Evolutionary conservation across 2,113 vertebrate species (phyloP), one percentile per base, ranked within the genome.

Genomic region (Cyphomyrus plagiostoma): DNA sequence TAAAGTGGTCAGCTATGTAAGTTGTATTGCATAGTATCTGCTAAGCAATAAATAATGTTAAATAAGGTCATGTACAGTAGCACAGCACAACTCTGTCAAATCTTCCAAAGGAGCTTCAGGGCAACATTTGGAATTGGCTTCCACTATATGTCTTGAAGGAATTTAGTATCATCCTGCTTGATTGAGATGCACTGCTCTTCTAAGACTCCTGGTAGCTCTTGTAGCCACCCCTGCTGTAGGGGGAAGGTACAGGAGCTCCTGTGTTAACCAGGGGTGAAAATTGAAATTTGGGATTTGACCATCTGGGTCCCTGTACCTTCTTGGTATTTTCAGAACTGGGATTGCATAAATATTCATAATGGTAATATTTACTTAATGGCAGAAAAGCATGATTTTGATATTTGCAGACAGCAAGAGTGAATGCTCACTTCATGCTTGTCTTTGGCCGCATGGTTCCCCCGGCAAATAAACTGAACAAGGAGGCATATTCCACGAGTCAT

Each of bases 1-100:
- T 53, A 53, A 86, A 86, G 82, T 48, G 48, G 82, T 84, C 82
- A 84, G 82, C 49, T 87, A 53, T 84, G 45, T 84, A 84, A 23
- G 45, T 48, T 46, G 82, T 84, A 42, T 35, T 53, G 26, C 13
- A 5, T 48, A 53, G 85, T 53, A 19, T 49, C 85, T 35, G 26
- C 23, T 56, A 17, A 87, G 85, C 85, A 87, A 87, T 87, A 87
- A 87, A 87, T 35, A 56, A 53, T 53, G 15, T 35, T 50, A 56
- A 53, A 52, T 48, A 84, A 46, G 39, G 82, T 48, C 45, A 84
- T 48, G 21, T n/a, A 19, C 50, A 87, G 85, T 53, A 87, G 48
- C 50, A 15, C 50, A 87, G 50, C 50, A 53, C 85, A 56, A 53
- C 50, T 86, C 49, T 87, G 15, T n/a, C 85, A 42, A 80, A 80